Evolutionary conservation across 1,140 invertebrate genomes (phyloP).

Genomic region (Bombus sibiricus): DNA sequence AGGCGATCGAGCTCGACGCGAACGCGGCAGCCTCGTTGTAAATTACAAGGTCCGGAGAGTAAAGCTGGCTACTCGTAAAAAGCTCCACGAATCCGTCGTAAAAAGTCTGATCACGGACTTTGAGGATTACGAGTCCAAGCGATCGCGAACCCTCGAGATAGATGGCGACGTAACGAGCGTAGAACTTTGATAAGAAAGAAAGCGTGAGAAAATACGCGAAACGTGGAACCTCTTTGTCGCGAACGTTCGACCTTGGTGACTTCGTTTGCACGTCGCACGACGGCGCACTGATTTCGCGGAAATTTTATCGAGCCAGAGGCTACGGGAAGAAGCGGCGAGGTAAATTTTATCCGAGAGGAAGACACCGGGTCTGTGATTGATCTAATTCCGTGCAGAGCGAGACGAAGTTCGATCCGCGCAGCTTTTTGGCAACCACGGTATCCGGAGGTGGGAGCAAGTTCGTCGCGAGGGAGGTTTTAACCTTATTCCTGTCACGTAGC

Average conservation of each 20-base stretch:
- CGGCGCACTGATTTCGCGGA: not conserved
- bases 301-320: not conserved
- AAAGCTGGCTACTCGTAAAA: too few relatives aligned
- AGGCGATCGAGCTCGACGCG: too few relatives aligned
- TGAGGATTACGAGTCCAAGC: not conserved
- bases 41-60: not conserved
- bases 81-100: too few relatives aligned
- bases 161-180: not conserved
- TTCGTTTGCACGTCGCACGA: too few relatives aligned
- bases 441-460: slow-evolving; percentile 1
- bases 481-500: slow-evolving; percentile 63
- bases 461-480: slow-evolving; percentile 44
- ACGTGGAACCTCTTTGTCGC: not conserved
- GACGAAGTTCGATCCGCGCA: not conserved
- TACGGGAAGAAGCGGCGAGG: too few relatives aligned
- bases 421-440: slow-evolving; percentile 45
- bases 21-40: too few relatives aligned
- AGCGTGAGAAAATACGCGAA: not conserved
- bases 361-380: not conserved
- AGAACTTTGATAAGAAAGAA: not conserved
- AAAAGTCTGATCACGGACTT: too few relatives aligned
- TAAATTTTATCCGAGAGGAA: not conserved
- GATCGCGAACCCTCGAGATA: too few relatives aligned
- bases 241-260: too few relatives aligned
- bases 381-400: not conserved